Percentiles rank a stretch among this genome's conserved stretches.
Evolutionary conservation across 2,113 vertebrate genomes (phyloP).

Genomic region (Sclerurus mexicanus): DNA sequence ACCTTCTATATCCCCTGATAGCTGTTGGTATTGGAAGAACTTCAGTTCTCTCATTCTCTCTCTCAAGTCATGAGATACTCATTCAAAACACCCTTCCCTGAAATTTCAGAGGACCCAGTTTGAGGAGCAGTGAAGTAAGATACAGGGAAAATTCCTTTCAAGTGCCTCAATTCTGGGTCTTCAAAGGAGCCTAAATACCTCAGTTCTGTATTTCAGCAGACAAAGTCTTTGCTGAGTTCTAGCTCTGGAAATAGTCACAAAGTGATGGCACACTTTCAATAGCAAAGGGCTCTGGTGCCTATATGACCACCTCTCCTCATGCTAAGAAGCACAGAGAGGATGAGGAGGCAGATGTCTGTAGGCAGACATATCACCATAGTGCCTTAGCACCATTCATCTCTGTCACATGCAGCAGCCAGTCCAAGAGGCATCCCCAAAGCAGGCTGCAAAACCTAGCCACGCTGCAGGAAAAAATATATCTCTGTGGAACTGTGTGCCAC

Average conservation of each 20-base stretch:
- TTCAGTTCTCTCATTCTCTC: not conserved
- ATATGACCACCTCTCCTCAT: not conserved
- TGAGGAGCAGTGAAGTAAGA: not conserved
- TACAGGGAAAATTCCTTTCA: not conserved
- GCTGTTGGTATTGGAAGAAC: not conserved
- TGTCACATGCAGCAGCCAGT: not conserved
- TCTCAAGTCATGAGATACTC: not conserved
- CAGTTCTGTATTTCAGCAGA: not conserved
- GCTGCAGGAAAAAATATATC: not conserved
- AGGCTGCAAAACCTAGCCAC: not conserved
- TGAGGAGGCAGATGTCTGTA: accelerated
- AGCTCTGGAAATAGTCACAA: not conserved
- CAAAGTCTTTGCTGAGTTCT: not conserved
- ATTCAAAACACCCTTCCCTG: not conserved
- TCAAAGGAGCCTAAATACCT: not conserved
- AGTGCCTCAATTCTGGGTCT: not conserved
- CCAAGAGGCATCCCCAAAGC: not conserved
- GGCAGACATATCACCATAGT: accelerated
- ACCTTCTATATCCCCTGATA: not conserved
- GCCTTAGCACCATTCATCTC: not conserved
- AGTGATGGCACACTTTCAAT: not conserved
- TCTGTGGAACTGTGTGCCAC: not conserved
- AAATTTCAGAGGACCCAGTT: not conserved
- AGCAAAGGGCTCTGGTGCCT: not conserved
- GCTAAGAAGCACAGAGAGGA: not conserved